A percentile compares a stretch with the other conserved stretches of the same genome.
phyloP scores from a whole-genome alignment of 2,888 invertebrate genomes.

The Caenorhabditis sp. region DNA sequence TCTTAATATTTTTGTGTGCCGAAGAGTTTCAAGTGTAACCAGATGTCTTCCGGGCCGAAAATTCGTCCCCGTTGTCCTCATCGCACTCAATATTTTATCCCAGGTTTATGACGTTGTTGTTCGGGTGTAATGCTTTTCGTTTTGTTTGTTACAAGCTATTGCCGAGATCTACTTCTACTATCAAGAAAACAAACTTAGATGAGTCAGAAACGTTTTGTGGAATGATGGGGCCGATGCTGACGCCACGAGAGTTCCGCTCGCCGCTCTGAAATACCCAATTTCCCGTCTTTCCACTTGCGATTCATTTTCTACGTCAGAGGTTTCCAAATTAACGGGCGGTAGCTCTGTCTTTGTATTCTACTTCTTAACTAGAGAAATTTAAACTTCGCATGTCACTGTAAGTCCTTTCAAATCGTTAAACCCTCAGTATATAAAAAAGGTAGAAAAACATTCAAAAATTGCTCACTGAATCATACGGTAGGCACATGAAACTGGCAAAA shows the following conservation, averaged over 20 bases:
- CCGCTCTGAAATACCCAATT: slow-evolving; percentile 34
- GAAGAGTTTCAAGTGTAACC: slow-evolving; percentile 45
- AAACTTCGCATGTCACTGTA: too few species aligned
- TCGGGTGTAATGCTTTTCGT: slow-evolving; percentile 40
- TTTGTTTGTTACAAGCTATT: slow-evolving; percentile 31
- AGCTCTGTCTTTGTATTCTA: too few species aligned
- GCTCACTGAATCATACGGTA: too few species aligned
- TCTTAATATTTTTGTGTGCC: not conserved
- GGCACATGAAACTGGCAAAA: too few species aligned
- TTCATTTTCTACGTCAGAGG: slow-evolving; percentile 22
- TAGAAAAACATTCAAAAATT: too few species aligned
- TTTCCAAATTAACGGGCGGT: too few species aligned
- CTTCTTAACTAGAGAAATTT: too few species aligned
- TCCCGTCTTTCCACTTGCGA: slow-evolving; percentile 40
- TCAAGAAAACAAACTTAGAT: slow-evolving; percentile 4
- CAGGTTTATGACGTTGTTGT: slow-evolving; percentile 45
- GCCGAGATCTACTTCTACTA: not conserved
- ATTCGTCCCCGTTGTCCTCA: slow-evolving; percentile 11
- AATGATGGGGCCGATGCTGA: slow-evolving; percentile 12
- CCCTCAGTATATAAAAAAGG: too few species aligned
- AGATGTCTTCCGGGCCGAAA: slow-evolving; percentile 30
- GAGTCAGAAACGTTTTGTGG: slow-evolving; percentile 18
- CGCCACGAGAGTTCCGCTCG: not conserved
- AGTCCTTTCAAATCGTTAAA: too few species aligned
- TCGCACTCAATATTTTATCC: slow-evolving; percentile 37